A percentile compares a stretch with the other conserved stretches of the same genome.
These are phyloP conservation scores for Pristionchus entomophagus DNA, from an alignment of 2,888 invertebrate genomes.

Conservation along the genomic window DNA sequence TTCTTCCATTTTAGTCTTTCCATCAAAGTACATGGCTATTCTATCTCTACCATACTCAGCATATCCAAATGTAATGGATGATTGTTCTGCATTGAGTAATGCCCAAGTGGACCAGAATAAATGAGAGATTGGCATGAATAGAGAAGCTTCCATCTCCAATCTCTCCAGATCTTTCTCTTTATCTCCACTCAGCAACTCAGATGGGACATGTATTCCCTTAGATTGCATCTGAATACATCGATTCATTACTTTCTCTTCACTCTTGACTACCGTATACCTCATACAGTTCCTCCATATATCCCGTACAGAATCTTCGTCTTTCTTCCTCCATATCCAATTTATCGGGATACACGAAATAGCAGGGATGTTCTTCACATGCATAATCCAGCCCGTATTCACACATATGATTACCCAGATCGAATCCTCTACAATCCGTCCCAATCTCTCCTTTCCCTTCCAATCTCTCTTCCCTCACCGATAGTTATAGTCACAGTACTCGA, in stretches of 20 bases:
- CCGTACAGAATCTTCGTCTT: conserved; percentile 57
- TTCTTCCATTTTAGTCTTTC: conserved; percentile 57
- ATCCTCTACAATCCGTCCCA: conserved; percentile 54
- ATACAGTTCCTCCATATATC: conserved; percentile 62
- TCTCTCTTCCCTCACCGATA: conserved; percentile 54
- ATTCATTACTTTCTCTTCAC: not conserved
- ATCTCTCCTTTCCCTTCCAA: not conserved
- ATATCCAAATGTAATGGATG: conserved; percentile 60
- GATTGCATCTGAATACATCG: conserved; percentile 54
- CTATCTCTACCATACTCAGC: conserved; percentile 63
- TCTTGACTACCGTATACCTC: too few relatives aligned
- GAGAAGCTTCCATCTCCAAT: conserved; percentile 57
- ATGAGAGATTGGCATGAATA: conserved; percentile 66
- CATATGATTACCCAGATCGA: conserved; percentile 66
- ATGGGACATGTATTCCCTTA: conserved; percentile 57
- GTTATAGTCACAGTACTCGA: conserved; percentile 65
- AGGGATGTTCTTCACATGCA: conserved; percentile 55
- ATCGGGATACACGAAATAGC: conserved; percentile 60
- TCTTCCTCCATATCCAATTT: conserved; percentile 58
- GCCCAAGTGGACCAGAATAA: conserved; percentile 67
- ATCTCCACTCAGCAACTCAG: conserved; percentile 62
- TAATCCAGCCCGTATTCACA: conserved; percentile 66
- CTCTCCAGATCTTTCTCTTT: conserved; percentile 54
- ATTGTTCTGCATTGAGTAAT: conserved; percentile 63
- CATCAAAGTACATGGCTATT: conserved; percentile 62